phyloP scores from a whole-genome alignment of 1,140 invertebrate species.

The Drosophila teissieri region DNA sequence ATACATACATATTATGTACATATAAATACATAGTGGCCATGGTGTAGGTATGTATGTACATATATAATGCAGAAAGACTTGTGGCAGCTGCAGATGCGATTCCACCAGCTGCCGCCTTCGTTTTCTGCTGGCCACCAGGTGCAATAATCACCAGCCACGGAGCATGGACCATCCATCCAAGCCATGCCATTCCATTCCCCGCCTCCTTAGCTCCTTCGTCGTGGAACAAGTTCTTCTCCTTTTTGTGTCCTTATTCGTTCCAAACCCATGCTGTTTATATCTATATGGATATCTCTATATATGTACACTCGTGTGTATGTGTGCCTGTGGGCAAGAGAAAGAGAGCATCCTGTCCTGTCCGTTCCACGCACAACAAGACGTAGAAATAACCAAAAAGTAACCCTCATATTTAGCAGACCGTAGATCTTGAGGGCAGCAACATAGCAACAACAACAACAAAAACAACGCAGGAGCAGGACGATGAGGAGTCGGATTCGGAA shows the following conservation, averaged over 20 bases:
- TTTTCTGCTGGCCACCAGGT: conserved; percentile 64
- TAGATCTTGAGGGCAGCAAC: conserved; percentile 29
- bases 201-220: conserved; percentile 17
- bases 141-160: conserved; percentile 60
- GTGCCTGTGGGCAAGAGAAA: conserved; percentile 15
- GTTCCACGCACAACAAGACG: conserved; percentile 48
- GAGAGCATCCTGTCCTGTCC: conserved; percentile 44
- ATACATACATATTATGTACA: neutral
- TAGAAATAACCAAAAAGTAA: conserved; percentile 52
- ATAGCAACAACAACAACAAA: neutral
- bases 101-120: conserved; percentile 41
- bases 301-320: conserved; percentile 4
- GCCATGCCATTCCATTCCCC: conserved; percentile 36
- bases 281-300: conserved; percentile 3
- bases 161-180: conserved; percentile 16
- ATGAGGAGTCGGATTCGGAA: conserved; percentile 5
- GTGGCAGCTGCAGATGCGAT: conserved; percentile 55
- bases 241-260: conserved; percentile 79
- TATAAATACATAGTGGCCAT: neutral
- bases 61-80: conserved; percentile 28
- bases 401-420: conserved; percentile 38
- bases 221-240: conserved; percentile 58
- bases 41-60: neutral
- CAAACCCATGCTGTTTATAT: conserved; percentile 32
- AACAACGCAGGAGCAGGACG: conserved; percentile 2